Base-by-base conservation (phyloP, 2,113 vertebrate species). In the Triplophysa siluroides region DNA sequence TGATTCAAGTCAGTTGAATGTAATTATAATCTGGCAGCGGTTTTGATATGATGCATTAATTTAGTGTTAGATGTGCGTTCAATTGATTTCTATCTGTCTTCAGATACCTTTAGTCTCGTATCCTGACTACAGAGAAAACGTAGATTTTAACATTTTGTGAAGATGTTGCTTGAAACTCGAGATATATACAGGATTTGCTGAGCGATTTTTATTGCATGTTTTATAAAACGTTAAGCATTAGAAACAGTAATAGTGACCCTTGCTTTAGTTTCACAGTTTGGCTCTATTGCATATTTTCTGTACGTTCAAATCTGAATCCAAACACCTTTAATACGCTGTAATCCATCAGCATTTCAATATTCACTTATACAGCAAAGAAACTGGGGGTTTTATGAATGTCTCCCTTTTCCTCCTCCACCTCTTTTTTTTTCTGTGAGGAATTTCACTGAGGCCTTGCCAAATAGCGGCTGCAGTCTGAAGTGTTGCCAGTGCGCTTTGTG, bases 371-470 rank as follows among this genome's bases (percentile, higher is more conserved):
- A 0, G 19, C n/a, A n/a, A 58, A 58, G 54, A n/a, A 52, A 52
- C 16, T 3, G 58, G 10, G 69, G 66, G 58, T 54, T 82, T 78
- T 64, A 50, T 50, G 38, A 75, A 43, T 50, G 14, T 74, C 50
- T 64, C 65, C 47, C 62, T 41, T 50, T 50, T 24, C 41, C 52
- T 19, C 52, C 43, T 2, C 38, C 47, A 13, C 62, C 18, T 38
- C 29, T 24, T 73, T 47, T 68, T 47, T 68, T 19, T 61, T 41
- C 21, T 21, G 75, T 13, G 54, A 74, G 76, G 70, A 84, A 81
- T 84, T 84, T 78, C 83, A 84, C 76, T 81, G 79, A 84, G 79
- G 63, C 76, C n/a, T 64, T 81, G 83, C 83, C 83, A 84, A 79
- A 76, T 56, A 2, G 56, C 43, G 56, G 47, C 69, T 78, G 58